These are phyloP conservation scores for Bombus terrestris DNA, from an alignment of 1,140 invertebrate genomes.

Conservation along the genomic window DNA sequence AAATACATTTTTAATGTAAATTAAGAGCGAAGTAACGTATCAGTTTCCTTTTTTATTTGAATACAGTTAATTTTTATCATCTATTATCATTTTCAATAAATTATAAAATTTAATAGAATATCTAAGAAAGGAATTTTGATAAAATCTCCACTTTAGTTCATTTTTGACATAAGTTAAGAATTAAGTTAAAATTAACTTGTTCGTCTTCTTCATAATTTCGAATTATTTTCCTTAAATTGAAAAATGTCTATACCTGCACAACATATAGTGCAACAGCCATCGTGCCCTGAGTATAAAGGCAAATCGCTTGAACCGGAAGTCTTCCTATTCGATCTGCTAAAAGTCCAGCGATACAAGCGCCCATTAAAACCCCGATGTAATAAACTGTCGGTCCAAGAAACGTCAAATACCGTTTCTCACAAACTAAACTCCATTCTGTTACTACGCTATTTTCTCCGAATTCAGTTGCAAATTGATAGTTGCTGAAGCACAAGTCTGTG, in stretches of 20 bases:
- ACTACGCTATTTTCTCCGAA: conserved; percentile 70
- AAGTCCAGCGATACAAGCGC: conserved; percentile 83
- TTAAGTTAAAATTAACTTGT: too few species aligned
- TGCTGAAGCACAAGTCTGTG: conserved; percentile 41
- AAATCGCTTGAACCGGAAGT: conserved; percentile 81
- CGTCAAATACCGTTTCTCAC: conserved; percentile 80
- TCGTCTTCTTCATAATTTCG: too few species aligned
- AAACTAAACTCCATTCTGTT: conserved; percentile 83
- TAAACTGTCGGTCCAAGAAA: conserved; percentile 81
- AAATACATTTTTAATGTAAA: too few species aligned
- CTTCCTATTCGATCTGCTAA: conserved; percentile 83
- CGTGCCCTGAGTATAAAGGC: conserved; percentile 82
- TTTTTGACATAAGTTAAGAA: too few species aligned
- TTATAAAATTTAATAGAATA: too few species aligned
- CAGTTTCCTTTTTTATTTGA: too few species aligned
- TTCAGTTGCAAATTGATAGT: conserved; percentile 69
- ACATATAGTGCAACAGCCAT: conserved; percentile 82
- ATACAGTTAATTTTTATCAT: too few species aligned
- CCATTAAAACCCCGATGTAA: conserved; percentile 82
- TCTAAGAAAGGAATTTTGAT: too few species aligned
- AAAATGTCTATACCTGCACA: conserved; percentile 72
- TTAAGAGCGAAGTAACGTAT: too few species aligned
- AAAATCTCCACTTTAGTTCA: too few species aligned
- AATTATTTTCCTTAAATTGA: not conserved
- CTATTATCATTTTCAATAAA: too few species aligned